Evolutionary conservation across 37 sponge, comb jelly and placozoan species (phyloP).

Genomic region (Spongia lamella): DNA sequence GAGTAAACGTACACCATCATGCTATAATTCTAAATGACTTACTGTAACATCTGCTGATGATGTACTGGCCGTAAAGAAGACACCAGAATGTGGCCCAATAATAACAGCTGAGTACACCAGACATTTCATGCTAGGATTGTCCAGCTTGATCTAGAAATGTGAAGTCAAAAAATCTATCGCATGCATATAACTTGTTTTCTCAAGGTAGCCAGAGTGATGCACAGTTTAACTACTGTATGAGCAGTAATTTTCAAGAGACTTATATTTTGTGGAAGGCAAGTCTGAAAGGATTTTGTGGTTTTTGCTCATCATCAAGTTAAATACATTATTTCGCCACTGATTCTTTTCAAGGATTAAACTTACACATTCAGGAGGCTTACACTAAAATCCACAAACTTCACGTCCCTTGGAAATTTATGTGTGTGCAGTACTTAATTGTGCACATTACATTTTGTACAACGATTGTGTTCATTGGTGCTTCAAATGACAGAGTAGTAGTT

Average conservation of each 20-base stretch:
- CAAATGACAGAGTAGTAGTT: conserved; percentile 19
- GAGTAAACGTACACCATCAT: not conserved
- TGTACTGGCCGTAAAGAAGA: conserved; percentile 27
- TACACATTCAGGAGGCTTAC: no score
- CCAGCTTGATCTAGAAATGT: conserved; percentile 44
- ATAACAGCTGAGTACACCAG: conserved; percentile 49
- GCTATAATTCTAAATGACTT: not conserved
- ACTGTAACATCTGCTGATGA: conserved; percentile 18
- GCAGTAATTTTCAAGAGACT: no score
- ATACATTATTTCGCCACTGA: no score
- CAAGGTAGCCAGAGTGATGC: not conserved
- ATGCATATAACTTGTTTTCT: not conserved
- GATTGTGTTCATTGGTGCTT: conserved; percentile 7
- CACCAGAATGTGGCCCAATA: conserved; percentile 31
- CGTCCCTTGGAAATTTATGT: no score
- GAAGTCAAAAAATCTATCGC: not conserved
- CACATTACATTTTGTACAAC: conserved; percentile 27
- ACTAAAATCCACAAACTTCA: no score
- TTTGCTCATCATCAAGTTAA: no score
- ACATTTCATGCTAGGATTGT: conserved; percentile 58
- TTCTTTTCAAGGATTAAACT: no score
- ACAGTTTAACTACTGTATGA: no score
- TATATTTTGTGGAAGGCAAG: no score
- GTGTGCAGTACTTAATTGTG: no score
- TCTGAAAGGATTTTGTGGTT: no score